Evolutionary conservation across 2,888 invertebrate genomes (phyloP).

Genomic region (Colletes collaris): DNA sequence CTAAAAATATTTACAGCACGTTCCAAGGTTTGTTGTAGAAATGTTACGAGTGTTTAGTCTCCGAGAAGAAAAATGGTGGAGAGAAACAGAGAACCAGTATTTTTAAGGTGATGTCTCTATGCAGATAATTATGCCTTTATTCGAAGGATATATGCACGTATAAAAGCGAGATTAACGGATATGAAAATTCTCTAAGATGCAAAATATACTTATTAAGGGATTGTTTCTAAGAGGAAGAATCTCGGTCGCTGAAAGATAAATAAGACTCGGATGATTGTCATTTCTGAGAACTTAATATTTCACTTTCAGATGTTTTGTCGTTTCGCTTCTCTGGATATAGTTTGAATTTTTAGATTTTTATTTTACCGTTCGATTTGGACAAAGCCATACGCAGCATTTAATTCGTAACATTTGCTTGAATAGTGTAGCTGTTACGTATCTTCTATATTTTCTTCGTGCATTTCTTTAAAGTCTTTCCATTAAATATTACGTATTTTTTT

Average conservation of each 20-base stretch:
- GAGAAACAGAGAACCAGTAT: constrained; percentile 67
- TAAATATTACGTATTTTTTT: not conserved
- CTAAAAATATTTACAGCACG: constrained; percentile 49
- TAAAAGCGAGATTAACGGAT: constrained; percentile 30
- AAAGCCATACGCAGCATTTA: constrained; percentile 34
- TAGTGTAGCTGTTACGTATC: not conserved
- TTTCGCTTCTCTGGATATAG: constrained; percentile 15
- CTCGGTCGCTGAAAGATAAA: constrained; percentile 38
- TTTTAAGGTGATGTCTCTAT: constrained; percentile 70
- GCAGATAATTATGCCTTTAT: constrained; percentile 61
- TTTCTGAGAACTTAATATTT: constrained; percentile 44
- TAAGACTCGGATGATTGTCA: constrained; percentile 9
- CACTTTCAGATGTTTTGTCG: constrained; percentile 55
- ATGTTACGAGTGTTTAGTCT: constrained; percentile 57
- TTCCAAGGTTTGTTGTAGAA: constrained; percentile 58
- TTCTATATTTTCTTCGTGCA: not conserved
- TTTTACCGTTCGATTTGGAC: not conserved
- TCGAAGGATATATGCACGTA: constrained; percentile 39
- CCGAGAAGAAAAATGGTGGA: constrained; percentile 36
- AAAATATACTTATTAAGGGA: constrained; percentile 35
- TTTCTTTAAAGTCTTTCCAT: constrained; percentile 1
- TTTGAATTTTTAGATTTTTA: not conserved
- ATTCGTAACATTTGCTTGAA: constrained; percentile 15
- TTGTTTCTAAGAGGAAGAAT: constrained; percentile 48
- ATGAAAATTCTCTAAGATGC: constrained; percentile 33